Conservation (phyloP, 2,888 invertebrate genomes). For the Mythimna albipuncta region DNA sequence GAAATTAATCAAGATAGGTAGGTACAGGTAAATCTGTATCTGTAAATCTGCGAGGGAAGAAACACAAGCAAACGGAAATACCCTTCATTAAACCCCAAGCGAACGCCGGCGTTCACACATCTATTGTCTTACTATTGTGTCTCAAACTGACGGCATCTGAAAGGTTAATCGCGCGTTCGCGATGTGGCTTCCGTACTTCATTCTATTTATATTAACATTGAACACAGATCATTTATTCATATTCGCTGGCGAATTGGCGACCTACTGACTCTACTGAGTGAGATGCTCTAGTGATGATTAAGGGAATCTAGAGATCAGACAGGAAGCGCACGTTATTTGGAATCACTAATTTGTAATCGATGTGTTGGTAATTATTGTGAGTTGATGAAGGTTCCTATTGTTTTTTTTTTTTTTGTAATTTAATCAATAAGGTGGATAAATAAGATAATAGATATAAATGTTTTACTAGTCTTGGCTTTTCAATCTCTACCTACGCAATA, state of each 20-base stretch:
- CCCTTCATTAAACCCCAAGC: not conserved
- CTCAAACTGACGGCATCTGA: too few relatives aligned
- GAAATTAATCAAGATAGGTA: not conserved
- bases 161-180: not conserved
- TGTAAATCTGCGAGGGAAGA: not conserved
- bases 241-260: conserved; percentile 9
- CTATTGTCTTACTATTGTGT: too few relatives aligned
- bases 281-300: too few relatives aligned
- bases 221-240: conserved; percentile 3
- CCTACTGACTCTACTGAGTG: not conserved
- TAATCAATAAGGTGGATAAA: not conserved
- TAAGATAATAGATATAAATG: too few relatives aligned
- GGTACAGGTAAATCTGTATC: too few relatives aligned
- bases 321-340: not conserved
- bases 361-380: not conserved
- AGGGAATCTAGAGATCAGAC: not conserved
- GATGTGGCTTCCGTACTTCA: conserved; percentile 12
- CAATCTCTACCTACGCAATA: too few relatives aligned
- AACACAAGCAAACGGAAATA: conserved; percentile 2
- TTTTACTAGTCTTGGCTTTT: too few relatives aligned
- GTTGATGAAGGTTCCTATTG: too few relatives aligned
- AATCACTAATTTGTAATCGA: not conserved
- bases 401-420: not conserved
- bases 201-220: not conserved
- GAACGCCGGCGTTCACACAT: too few relatives aligned